A percentile compares a stretch with the other conserved stretches of the same genome.
Conservation (phyloP, 2,797 vertebrate genomes). For the Muscicapa comitata region DNA sequence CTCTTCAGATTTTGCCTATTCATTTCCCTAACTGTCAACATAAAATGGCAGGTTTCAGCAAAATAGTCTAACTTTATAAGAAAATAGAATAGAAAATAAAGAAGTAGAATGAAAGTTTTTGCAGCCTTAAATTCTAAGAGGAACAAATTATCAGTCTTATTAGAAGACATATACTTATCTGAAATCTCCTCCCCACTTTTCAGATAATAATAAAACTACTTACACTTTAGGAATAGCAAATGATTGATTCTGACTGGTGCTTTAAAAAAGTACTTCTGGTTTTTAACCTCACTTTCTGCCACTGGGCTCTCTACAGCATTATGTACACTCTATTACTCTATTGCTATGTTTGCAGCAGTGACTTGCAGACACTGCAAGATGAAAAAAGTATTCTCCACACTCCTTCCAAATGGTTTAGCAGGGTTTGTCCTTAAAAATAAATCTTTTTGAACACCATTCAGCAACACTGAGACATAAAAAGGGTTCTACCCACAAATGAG, state of each 20-base stretch:
- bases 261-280: background rate
- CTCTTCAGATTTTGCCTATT: background rate
- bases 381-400: background rate
- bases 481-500: background rate
- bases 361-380: background rate
- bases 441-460: background rate
- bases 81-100: background rate
- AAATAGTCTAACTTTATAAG: background rate
- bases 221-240: background rate
- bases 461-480: background rate
- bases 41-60: background rate
- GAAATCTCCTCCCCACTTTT: background rate
- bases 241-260: background rate
- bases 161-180: background rate
- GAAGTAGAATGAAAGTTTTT: background rate
- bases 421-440: background rate
- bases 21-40: background rate
- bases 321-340: background rate
- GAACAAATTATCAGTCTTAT: background rate
- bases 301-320: background rate
- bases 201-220: background rate
- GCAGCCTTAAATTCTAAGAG: background rate
- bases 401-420: background rate
- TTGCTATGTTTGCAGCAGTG: constrained; percentile 5
- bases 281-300: background rate